Conservation (phyloP, 2,888 invertebrate genomes). For the Campaea margaritaria region DNA sequence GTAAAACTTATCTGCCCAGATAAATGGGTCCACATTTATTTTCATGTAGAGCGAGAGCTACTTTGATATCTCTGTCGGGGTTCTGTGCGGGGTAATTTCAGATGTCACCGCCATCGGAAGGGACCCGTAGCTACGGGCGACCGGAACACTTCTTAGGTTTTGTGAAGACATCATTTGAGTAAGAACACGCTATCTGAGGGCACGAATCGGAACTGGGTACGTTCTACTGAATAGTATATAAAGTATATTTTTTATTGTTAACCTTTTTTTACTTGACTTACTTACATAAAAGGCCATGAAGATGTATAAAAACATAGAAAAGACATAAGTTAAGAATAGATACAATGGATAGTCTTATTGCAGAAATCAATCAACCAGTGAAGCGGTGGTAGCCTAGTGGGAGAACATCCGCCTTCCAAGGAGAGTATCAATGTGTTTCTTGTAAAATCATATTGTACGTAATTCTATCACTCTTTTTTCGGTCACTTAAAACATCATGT, state of each 20-base stretch:
- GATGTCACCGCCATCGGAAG: slow-evolving; percentile 54
- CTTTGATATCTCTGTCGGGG: slow-evolving; percentile 31
- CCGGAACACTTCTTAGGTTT: slow-evolving; percentile 55
- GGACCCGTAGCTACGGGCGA: slow-evolving; percentile 56
- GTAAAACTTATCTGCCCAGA: slow-evolving; percentile 39
- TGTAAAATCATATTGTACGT: no score
- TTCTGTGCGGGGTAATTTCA: slow-evolving; percentile 44
- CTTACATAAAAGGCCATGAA: no score
- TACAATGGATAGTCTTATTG: no score
- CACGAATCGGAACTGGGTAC: slow-evolving; percentile 49
- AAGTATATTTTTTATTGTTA: slow-evolving; percentile 46
- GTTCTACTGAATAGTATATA: slow-evolving; percentile 51
- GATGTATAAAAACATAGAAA: no score
- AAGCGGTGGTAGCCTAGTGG: no score
- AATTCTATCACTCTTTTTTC: no score
- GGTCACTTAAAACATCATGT: no score
- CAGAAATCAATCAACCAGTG: no score
- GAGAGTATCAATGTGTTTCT: no score
- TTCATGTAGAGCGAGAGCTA: slow-evolving; percentile 28
- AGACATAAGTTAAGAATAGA: no score
- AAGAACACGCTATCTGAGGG: slow-evolving; percentile 49
- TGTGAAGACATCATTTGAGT: slow-evolving; percentile 55
- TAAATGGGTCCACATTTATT: slow-evolving; percentile 40
- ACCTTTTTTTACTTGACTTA: slow-evolving; percentile 25
- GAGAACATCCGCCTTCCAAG: no score